phyloP scores from a whole-genome alignment of 2,113 vertebrate species.

The Petaurus breviceps region DNA sequence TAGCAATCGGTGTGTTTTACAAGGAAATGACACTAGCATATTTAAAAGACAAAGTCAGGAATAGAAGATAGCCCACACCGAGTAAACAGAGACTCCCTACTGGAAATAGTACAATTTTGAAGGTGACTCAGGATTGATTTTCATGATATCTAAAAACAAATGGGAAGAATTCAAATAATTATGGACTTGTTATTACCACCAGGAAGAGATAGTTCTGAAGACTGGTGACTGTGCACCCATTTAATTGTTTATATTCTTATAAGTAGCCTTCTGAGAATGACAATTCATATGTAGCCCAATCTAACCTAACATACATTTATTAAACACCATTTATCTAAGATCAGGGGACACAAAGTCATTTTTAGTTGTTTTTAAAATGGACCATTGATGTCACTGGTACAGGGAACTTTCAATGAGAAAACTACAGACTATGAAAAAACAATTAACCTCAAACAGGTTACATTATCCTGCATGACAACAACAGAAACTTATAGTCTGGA shows the following conservation, averaged over 20 bases:
- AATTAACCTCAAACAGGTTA: background rate
- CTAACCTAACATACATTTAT: background rate
- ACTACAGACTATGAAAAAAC: background rate
- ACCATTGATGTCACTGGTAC: background rate
- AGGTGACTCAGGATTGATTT: background rate
- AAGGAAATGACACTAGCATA: background rate
- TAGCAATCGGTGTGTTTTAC: background rate
- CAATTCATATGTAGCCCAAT: background rate
- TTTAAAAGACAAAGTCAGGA: background rate
- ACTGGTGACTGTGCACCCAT: background rate
- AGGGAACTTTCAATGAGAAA: background rate
- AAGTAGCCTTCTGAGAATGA: background rate
- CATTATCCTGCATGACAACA: background rate
- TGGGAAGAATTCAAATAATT: background rate
- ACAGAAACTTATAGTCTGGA: background rate
- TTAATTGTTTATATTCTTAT: background rate
- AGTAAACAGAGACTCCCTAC: background rate
- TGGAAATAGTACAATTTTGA: background rate
- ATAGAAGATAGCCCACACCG: background rate
- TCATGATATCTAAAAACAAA: background rate
- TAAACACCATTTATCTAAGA: background rate
- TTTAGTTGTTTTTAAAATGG: background rate
- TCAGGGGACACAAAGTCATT: background rate
- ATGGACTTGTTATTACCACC: background rate
- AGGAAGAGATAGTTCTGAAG: background rate